Evolutionary conservation across 2,888 invertebrate genomes (phyloP).

Genomic region (Agriotes lineatus): DNA sequence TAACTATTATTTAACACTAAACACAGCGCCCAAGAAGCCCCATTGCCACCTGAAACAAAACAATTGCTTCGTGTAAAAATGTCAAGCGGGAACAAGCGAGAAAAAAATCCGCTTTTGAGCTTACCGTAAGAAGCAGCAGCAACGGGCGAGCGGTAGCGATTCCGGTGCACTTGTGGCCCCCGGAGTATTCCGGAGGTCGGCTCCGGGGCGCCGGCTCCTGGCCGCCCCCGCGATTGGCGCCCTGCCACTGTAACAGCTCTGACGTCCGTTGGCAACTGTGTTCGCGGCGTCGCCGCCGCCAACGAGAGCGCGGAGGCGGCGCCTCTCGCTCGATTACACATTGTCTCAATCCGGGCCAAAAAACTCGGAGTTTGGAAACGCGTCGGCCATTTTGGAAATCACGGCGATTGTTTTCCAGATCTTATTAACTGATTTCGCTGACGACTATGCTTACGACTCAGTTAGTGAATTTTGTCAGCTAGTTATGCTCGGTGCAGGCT

Average conservation of each 20-base stretch:
- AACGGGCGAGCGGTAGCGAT: constrained; percentile 51
- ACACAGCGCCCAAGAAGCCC: constrained; percentile 35
- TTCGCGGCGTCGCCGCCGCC: constrained; percentile 52
- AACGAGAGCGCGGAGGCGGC: constrained; percentile 52
- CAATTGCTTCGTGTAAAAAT: neutral
- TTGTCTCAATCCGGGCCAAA: constrained; percentile 61
- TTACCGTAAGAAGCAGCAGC: constrained; percentile 52
- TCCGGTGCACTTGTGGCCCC: constrained; percentile 64
- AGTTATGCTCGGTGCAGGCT: constrained; percentile 15
- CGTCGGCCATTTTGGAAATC: constrained; percentile 66
- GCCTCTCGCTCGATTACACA: constrained; percentile 56
- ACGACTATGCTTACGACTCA: constrained; percentile 49
- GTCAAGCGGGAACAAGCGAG: neutral
- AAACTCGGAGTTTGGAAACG: constrained; percentile 47
- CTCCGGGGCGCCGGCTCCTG: constrained; percentile 70
- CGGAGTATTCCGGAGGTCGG: constrained; percentile 66
- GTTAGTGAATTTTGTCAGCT: constrained; percentile 35
- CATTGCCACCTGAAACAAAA: constrained; percentile 40
- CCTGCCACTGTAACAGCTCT: constrained; percentile 63
- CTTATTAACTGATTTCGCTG: constrained; percentile 65
- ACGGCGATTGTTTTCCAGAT: constrained; percentile 65
- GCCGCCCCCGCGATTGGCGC: constrained; percentile 67
- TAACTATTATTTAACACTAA: constrained; percentile 38
- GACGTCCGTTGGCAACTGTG: constrained; percentile 59
- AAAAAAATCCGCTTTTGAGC: constrained; percentile 19